phyloP scores from a whole-genome alignment of 2,113 vertebrate species.

The Acanthisitta chloris region DNA sequence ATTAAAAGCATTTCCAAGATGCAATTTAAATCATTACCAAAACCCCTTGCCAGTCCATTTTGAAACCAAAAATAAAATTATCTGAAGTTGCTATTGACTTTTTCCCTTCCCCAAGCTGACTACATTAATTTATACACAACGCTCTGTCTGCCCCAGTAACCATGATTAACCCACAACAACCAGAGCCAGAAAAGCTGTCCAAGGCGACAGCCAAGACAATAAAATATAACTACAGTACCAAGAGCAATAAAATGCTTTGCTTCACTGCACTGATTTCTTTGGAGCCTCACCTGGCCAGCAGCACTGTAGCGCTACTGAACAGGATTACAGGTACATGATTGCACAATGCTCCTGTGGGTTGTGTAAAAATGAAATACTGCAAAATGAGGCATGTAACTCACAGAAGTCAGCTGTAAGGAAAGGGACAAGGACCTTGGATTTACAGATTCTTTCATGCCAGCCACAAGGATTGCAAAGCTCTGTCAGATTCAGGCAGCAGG shows the following conservation, averaged over 20 bases:
- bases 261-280: not conserved
- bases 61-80: not conserved
- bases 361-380: not conserved
- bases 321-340: not conserved
- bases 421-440: not conserved
- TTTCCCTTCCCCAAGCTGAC: not conserved
- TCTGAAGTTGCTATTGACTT: not conserved
- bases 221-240: slow-evolving; percentile 2
- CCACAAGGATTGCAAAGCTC: not conserved
- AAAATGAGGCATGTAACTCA: not conserved
- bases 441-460: not conserved
- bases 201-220: not conserved
- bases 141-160: not conserved
- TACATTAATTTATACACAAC: not conserved
- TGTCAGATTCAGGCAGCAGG: not conserved
- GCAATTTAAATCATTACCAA: slow-evolving; percentile 13
- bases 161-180: not conserved
- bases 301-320: not conserved
- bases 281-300: not conserved
- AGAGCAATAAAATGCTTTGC: not conserved
- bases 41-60: not conserved
- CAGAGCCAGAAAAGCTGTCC: slow-evolving; percentile 25
- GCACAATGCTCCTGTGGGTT: not conserved
- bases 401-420: not conserved
- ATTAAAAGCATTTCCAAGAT: slow-evolving; percentile 41